Evolutionary conservation across 2,797 vertebrate species (phyloP), one percentile per base, ranked within the genome.

Genomic region (Orientallactaga sibirica): DNA sequence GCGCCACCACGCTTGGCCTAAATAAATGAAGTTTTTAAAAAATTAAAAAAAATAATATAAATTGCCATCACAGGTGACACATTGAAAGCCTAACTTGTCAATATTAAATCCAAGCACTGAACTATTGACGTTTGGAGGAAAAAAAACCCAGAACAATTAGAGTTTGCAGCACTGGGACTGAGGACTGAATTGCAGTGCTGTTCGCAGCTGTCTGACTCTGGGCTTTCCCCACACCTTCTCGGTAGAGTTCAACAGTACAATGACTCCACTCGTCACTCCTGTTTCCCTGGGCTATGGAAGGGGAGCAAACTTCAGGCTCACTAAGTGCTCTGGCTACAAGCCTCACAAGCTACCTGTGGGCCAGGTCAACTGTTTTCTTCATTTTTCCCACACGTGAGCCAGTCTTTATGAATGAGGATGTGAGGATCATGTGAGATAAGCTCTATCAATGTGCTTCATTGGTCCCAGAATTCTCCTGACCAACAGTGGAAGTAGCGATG

Each of bases 321-420:
- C 64, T 10, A 25, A 61, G 37, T 14, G 27, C 48, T 55, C 73
- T 66, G 25, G 79, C 77, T 27, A 22, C 33, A 74, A 25, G 58
- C 25, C 68, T 76, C 71, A 16, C 0, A 2, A 88, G 86, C 20
- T 29, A 33, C 64, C 18, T 1, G 1, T 79, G 93, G 94, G 61
- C 90, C 52, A 20, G 5, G 4, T 67, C 33, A 67, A 62, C 55
- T 76, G 37, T 41, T 84, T 78, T 33, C 67, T 61, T 86, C 90
- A 62, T 80, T 90, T 94, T 87, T 91, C 24, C 71, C 18, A 29
- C 2, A 5, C 89, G 29, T 68, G 90, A 93, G 70, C 22, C 70
- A 77, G 68, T 19, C 43, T 22, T 93, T 27, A 16, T 5, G 33
- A 83, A 73, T 64, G 78, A 81, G 25, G 33, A 67, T 37, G n/a